These are phyloP conservation scores for Crocodylus rhombifer DNA, from an alignment of 2,797 vertebrate genomes.

Conservation along the genomic window DNA sequence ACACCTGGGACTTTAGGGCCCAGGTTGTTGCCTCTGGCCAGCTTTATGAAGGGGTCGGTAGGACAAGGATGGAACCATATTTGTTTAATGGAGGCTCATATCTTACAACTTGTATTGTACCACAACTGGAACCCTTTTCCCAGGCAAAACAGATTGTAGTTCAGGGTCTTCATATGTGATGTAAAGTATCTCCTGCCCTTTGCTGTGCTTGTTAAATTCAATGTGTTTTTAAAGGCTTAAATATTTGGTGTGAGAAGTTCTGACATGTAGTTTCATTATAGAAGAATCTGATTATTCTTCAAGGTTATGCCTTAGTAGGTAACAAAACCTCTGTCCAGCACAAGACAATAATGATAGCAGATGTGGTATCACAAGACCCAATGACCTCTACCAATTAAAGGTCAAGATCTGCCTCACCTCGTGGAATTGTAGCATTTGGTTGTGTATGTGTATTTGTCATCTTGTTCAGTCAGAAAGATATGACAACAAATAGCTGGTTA, in stretches of 20 bases:
- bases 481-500: constrained; percentile 75
- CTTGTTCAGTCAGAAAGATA: constrained; percentile 73
- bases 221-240: not conserved
- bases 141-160: not conserved
- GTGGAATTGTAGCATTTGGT: constrained; percentile 63
- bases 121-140: not conserved
- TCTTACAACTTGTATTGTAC: not conserved
- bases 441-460: constrained; percentile 72
- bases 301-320: constrained; percentile 49
- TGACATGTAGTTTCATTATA: not conserved
- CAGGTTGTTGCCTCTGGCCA: too few relatives aligned
- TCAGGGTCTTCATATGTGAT: not conserved
- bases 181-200: not conserved
- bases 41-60: too few relatives aligned
- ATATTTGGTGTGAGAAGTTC: constrained; percentile 9
- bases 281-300: constrained; percentile 25
- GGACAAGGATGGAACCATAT: too few relatives aligned
- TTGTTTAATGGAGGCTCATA: not conserved
- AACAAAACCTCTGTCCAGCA: constrained; percentile 69
- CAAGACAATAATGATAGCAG: constrained; percentile 68
- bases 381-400: constrained; percentile 77
- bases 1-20: too few relatives aligned
- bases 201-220: not conserved
- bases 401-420: constrained; percentile 72
- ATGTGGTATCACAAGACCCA: constrained; percentile 62